phyloP scores from a whole-genome alignment of 2,888 invertebrate species.

The Dasysyrphus albostriatus region DNA sequence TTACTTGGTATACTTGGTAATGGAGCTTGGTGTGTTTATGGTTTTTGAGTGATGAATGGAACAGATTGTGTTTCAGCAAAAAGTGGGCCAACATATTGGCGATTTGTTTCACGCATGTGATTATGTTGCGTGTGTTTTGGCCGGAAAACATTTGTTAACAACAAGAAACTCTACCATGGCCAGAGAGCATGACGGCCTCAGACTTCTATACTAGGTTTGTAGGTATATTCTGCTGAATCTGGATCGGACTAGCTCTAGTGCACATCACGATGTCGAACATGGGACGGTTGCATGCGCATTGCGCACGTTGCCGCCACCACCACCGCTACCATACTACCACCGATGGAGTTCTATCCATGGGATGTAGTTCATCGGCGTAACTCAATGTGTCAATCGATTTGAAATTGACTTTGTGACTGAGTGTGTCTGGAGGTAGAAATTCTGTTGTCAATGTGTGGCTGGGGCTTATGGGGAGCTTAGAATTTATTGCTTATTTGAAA shows the following conservation, averaged over 20 bases:
- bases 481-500: slow-evolving; percentile 67
- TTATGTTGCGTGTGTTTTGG: slow-evolving; percentile 72
- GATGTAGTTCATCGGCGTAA: slow-evolving; percentile 67
- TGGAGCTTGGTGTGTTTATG: slow-evolving; percentile 62
- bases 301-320: neutral
- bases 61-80: slow-evolving; percentile 51
- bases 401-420: slow-evolving; percentile 70
- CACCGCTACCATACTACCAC: neutral
- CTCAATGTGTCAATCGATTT: slow-evolving; percentile 71
- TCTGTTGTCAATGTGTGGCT: slow-evolving; percentile 53
- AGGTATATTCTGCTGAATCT: neutral
- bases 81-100: slow-evolving; percentile 73
- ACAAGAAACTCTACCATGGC: slow-evolving; percentile 51
- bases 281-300: slow-evolving; percentile 45
- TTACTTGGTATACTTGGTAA: neutral
- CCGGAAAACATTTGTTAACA: slow-evolving; percentile 75
- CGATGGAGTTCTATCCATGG: slow-evolving; percentile 31
- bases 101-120: slow-evolving; percentile 75
- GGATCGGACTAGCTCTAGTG: slow-evolving; percentile 28
- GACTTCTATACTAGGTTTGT: slow-evolving; percentile 2
- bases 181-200: slow-evolving; percentile 48
- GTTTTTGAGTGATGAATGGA: slow-evolving; percentile 70
- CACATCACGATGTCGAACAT: slow-evolving; percentile 50
- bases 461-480: slow-evolving; percentile 37
- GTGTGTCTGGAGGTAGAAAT: slow-evolving; percentile 67